phyloP scores from a whole-genome alignment of 2,113 vertebrate species.

The Uropsilus gracilis region DNA sequence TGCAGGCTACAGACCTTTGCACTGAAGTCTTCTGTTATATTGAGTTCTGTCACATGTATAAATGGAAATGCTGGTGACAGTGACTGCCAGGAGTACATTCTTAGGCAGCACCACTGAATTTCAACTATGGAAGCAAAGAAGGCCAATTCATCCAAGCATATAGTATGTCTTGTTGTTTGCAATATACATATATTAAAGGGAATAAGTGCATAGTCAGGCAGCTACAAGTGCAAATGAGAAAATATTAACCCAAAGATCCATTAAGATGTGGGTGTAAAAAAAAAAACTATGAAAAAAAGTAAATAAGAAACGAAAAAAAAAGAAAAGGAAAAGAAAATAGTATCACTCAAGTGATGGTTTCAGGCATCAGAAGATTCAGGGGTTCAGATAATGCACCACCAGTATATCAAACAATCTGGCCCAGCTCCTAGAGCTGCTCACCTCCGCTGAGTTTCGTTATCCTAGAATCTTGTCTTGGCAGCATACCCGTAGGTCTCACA shows the following conservation, averaged over 20 bases:
- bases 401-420: neutral
- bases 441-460: neutral
- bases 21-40: neutral
- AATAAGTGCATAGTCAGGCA: neutral
- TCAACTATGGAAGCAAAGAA: neutral
- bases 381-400: neutral
- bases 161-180: neutral
- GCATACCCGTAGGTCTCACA: neutral
- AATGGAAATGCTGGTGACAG: neutral
- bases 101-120: neutral
- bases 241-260: conserved; percentile 16
- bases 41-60: neutral
- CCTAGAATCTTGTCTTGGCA: neutral
- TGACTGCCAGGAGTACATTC: neutral
- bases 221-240: neutral
- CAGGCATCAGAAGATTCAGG: neutral
- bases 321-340: no score
- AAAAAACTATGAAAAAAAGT: no score
- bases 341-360: neutral
- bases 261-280: neutral
- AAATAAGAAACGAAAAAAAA: no score
- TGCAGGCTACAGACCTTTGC: neutral
- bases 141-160: neutral
- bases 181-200: neutral
- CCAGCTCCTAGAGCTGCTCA: neutral